Evolutionary conservation across 2,888 invertebrate genomes (phyloP), one percentile per base, ranked within the genome.

Genomic region (Silvanus unidentatus): DNA sequence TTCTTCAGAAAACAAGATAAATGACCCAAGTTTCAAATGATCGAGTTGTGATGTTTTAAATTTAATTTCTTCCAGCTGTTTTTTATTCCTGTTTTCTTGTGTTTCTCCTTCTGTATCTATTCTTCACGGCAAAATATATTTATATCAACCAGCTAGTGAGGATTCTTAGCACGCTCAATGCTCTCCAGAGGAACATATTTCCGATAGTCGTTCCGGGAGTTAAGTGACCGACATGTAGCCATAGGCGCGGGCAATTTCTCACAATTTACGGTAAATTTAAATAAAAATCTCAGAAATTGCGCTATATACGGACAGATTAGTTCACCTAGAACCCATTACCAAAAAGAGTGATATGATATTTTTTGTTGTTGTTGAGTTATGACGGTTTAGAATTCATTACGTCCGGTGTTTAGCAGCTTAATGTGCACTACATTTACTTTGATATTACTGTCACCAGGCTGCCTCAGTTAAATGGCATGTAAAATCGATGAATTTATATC

Each of bases 401-500:
- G 50, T 41, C 45, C 43, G 49, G 49, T 56, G 55, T 62, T 59
- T 58, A 55, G 49, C 54, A 43, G 59, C 54, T 60, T 53, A 59
- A 47, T 53, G 51, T 57, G 56, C 60, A 57, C 55, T 58, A 61
- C 62, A 61, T 64, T 64, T 61, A 60, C 55, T 64, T 62, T 62
- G 60, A 63, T 63, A 62, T 55, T 55, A 58, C 55, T 63, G 64
- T 63, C 62, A 61, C 55, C 59, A 59, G 53, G 50, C 55, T 54
- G 57, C 55, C 57, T 56, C 52, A 40, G 49, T 49, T 56, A 58
- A 63, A 64, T 62, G 63, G 58, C 41, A 60, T 54, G 62, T 60
- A 53, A 63, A 64, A 64, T 62, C 60, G 54, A 59, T 58, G 57
- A 58, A 62, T 62, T 60, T 63, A 62, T 59, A 52, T 53, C 22